A percentile compares a stretch with the other conserved stretches of the same genome.
These are phyloP conservation scores for Crotalus viridis DNA, from an alignment of 2,113 vertebrate species.

Conservation along the genomic window DNA sequence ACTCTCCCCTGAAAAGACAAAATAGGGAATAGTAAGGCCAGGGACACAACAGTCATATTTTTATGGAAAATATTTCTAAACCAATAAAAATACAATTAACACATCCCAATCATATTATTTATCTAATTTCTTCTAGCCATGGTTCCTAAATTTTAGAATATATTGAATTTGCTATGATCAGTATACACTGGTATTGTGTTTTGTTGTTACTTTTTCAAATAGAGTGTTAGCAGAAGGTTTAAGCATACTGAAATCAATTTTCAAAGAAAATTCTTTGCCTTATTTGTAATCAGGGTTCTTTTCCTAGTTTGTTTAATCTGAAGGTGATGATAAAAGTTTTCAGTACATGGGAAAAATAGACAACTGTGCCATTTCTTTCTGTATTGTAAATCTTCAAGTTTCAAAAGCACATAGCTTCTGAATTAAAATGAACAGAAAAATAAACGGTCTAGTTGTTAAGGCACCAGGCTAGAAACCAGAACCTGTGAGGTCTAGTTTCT, in stretches of 20 bases:
- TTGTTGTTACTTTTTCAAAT: not conserved
- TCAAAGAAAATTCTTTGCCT: not conserved
- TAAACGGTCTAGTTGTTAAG: not conserved
- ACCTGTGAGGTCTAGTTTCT: too few relatives aligned
- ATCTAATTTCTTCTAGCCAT: not conserved
- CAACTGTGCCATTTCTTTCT: not conserved
- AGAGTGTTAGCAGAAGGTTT: not conserved
- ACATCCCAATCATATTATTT: not conserved
- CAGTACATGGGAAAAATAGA: not conserved
- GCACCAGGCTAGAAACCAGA: too few relatives aligned
- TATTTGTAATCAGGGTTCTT: not conserved
- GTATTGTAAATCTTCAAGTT: not conserved
- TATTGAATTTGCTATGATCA: not conserved
- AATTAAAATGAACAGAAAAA: slow-evolving; percentile 6
- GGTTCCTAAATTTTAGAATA: not conserved
- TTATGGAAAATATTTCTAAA: not conserved
- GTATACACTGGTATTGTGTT: not conserved
- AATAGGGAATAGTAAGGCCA: not conserved
- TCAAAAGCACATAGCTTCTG: not conserved
- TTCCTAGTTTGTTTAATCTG: not conserved
- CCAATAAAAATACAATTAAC: not conserved
- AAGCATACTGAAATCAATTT: not conserved
- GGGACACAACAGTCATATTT: not conserved
- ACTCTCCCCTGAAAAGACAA: not conserved
- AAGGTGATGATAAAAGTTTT: not conserved